Conservation (phyloP, 2,113 vertebrate genomes). For the Sorex fumeus region DNA sequence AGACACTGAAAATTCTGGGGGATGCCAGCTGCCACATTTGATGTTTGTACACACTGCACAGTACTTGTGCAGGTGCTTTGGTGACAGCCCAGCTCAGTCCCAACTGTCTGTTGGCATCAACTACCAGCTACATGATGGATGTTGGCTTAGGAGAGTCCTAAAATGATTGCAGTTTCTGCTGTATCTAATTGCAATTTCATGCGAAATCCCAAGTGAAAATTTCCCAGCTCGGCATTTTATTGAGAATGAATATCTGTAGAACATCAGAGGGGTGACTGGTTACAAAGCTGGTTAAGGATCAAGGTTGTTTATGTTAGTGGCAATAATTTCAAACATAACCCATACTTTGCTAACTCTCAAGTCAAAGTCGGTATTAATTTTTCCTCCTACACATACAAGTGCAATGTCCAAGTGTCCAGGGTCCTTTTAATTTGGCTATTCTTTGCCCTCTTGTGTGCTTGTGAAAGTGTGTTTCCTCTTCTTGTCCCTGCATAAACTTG, state of each 20-base stretch:
- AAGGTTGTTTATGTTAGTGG: not conserved
- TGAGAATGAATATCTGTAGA: not conserved
- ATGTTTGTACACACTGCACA: not conserved
- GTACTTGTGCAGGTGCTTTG: fast-evolving
- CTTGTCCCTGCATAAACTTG: not conserved
- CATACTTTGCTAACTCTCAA: not conserved
- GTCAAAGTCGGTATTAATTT: not conserved
- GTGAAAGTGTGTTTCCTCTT: not conserved
- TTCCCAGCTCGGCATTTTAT: not conserved
- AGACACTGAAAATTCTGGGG: not conserved
- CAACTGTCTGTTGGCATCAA: fast-evolving
- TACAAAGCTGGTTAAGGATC: not conserved
- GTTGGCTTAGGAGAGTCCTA: not conserved
- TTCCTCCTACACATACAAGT: not conserved
- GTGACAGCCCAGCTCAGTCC: not conserved
- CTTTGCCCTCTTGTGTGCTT: not conserved
- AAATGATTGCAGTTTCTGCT: too few relatives aligned
- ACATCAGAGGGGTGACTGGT: not conserved
- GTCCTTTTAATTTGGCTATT: not conserved
- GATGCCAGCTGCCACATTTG: not conserved
- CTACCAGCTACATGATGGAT: fast-evolving
- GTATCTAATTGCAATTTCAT: fast-evolving
- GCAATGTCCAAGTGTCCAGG: not conserved
- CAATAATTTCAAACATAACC: not conserved
- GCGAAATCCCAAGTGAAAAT: not conserved